Percentiles rank a stretch among this genome's conserved stretches.
These are phyloP conservation scores for Neodiprion pinetum DNA, from an alignment of 1,140 invertebrate species.

Conservation along the genomic window DNA sequence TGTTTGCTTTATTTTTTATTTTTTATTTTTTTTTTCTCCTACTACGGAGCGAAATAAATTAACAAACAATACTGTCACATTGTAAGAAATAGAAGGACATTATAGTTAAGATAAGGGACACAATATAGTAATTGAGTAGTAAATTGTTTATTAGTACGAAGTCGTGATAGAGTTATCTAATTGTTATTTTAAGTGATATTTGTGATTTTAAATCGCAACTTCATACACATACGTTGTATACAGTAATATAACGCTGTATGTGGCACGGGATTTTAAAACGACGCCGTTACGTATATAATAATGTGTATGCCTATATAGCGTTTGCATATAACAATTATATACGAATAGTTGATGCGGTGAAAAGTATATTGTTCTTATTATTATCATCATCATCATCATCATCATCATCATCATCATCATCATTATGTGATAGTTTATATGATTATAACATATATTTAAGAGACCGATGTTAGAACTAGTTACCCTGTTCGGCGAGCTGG, in stretches of 20 bases:
- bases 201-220: constrained; percentile 25
- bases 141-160: constrained; percentile 58
- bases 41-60: too few relatives aligned
- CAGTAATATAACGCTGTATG: too few relatives aligned
- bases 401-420: constrained; percentile 17
- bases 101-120: background rate
- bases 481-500: constrained; percentile 56
- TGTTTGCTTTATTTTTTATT: too few relatives aligned
- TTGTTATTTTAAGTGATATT: constrained; percentile 29
- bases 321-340: too few relatives aligned
- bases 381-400: constrained; percentile 19
- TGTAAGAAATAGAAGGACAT: background rate
- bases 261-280: too few relatives aligned
- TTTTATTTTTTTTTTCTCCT: too few relatives aligned
- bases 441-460: constrained; percentile 33
- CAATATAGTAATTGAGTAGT: constrained; percentile 47
- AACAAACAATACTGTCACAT: too few relatives aligned
- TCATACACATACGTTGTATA: too few relatives aligned
- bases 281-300: too few relatives aligned
- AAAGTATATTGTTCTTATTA: background rate
- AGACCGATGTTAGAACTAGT: constrained; percentile 56
- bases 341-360: background rate
- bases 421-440: constrained; percentile 2
- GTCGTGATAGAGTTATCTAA: constrained; percentile 46
- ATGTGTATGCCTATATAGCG: too few relatives aligned